Base-by-base conservation (phyloP, 2,797 vertebrate species). In the Lycodopsis pacificus region DNA sequence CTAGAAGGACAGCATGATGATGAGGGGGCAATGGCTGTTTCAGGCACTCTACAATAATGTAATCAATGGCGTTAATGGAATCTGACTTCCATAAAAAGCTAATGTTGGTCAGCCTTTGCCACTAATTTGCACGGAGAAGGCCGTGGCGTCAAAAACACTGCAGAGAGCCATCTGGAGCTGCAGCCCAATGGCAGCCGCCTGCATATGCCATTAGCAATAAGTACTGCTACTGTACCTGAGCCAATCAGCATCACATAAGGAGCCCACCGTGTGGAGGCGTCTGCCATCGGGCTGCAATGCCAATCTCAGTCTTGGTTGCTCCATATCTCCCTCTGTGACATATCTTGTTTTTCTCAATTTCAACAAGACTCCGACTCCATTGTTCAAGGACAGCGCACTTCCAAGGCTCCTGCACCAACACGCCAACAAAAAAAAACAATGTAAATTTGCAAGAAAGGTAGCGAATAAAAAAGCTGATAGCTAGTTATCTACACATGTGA, bases 81-180 rank as follows among this genome's bases (percentile, higher is more conserved):
- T 77, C 65, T 44, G 70, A 84, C 83, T 77, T 78, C 70, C 67
- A 81, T 86, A 84, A 85, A 89, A 79, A 83, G 84, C 66, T 87
- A 86, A 87, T 82, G 84, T 84, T 71, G 77, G 80, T 84, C 77
- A 74, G 80, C 73, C 71, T 80, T 63, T 75, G 81, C 72, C 57
- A 36, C 77, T 75, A 64, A 86, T 91, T 86, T 88, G 66, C 76
- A 82, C 53, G 34, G 66, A 83, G 80, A 75, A 82, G 68, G 82
- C 76, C 53, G 71, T 64, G 77, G 79, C 54, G 22, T 85, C 73
- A 79, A 69, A 84, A 71, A 81, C 67, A 62, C 84, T 3, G 14
- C 70, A 65, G 83, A 89, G 86, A 84, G 84, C 83, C 85, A 88
- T 90, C 85, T 90, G 89, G 82, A 91, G n/a, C 65, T 54, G 67